Base-by-base conservation (phyloP, 2,888 invertebrate genomes). In the Agrochola lota region DNA sequence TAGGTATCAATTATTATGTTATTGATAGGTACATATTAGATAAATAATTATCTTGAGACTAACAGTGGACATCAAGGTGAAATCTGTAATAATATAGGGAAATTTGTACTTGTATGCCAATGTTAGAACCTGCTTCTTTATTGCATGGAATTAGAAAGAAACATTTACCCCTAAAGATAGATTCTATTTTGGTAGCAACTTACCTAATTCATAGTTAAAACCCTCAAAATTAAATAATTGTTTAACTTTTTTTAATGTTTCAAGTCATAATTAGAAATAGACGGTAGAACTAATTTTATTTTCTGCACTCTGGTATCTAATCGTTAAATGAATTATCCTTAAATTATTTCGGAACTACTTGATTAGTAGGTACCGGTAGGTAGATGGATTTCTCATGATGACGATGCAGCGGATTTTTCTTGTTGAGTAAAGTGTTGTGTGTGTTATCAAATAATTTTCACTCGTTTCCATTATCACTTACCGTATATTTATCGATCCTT, bases 401-500 rank as follows among this genome's bases (percentile, higher is more conserved):
- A 26, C n/a, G 1, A 43, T 52, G 11, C 20, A 40, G 11, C 8
- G 8, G 2, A n/a, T 2, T 30, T 43, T 72, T 52, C 4, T n/a
- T 40, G 20, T 26, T 15, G 8, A 59, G 9, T 35, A 17, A 43
- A n/a, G 5, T 62, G 55, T 72, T 69, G 30, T 60, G n/a, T 78
- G 35, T 71, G 43, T 57, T 11, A 12, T 62, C 15, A 57, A 62
- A n/a, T 30, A 15, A 40, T 43, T 59, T 40, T 72, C 40, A 52
- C 59, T 62, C 20, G 11, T 79, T 75, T 63, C 59, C 43, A 52
- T 62, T 9, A 64, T 57, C 62, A 94, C 91, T 93, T 90, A 96
- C 96, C 94, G 96, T 96, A 87, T 96, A 96, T 93, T 96, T 96
- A 81, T 95, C 90, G 91, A 94, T 93, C 92, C 95, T 93, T 67